Evolutionary conservation across 2,113 vertebrate species (phyloP), one percentile per base, ranked within the genome.

Genomic region (Meriones unguiculatus): DNA sequence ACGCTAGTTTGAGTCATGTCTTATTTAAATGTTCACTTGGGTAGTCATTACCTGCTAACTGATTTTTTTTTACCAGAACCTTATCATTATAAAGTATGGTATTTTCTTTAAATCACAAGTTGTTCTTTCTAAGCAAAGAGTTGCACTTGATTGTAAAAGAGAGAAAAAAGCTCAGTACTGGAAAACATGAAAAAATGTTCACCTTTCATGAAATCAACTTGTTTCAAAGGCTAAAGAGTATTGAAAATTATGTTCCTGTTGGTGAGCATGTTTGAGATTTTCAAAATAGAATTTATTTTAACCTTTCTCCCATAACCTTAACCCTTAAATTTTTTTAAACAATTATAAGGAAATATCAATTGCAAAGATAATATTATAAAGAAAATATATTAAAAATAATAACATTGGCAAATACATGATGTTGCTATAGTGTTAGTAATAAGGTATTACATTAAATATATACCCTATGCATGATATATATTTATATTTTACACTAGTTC

Each of bases 41-140:
- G 17, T 18, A 70, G 50, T 73, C 28, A 82, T 73, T 92, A 90
- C 10, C n/a, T 64, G 5, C 28, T 89, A 85, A 94, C 17, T 30
- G 32, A 25, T 69, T 82, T 57, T 57, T 90, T 76, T 91, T 69
- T 41, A 86, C 0, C 13, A 67, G 41, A 95, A 70, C 9, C 25
- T 75, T 91, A 72, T 84, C 52, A 87, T 94, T 95, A 84, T 73
- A 62, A 95, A 90, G 70, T 72, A 59, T 76, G 14, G 38, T n/a
- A 46, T 93, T 95, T 96, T 94, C 70, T 90, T 92, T 52, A 92
- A 92, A 85, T 92, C 87, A 91, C 35, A 93, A 72, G 41, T 87
- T 52, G 64, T 75, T 96, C n/a, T 95, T 93, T 93, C 90, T 88
- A 46, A 95, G 75, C 20, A 91, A 88, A 90, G n/a, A 85, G 32